Evolutionary conservation across 1,140 invertebrate species (phyloP).

Genomic region (Arion vulgaris): DNA sequence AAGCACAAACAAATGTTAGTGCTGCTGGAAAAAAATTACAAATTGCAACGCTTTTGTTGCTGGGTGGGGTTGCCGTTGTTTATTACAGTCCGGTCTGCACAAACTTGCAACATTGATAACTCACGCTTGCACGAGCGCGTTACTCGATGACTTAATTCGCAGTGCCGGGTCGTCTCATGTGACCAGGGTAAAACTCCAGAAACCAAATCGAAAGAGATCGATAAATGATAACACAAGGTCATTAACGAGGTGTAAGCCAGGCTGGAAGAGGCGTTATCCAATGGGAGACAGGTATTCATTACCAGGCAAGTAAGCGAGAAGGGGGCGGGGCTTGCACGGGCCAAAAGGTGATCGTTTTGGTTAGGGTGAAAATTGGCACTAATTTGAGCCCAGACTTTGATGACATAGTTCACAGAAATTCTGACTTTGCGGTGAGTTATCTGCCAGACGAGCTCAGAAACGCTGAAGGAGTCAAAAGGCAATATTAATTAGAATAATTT

Average conservation of each 20-base stretch:
- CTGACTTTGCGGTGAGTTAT: background rate
- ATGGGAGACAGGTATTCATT: conserved; percentile 9
- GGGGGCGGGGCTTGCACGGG: background rate
- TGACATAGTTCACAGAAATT: background rate
- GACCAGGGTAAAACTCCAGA: background rate
- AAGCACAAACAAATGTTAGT: no score
- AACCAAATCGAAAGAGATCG: background rate
- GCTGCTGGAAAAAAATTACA: no score
- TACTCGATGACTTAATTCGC: conserved; percentile 1
- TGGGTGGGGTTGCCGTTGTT: background rate
- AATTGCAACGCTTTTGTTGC: no score
- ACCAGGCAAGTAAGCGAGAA: conserved; percentile 6
- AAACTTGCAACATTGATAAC: background rate
- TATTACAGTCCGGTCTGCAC: background rate
- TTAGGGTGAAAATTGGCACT: conserved; percentile 1
- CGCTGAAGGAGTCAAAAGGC: background rate
- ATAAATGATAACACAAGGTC: conserved; percentile 12
- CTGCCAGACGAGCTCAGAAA: background rate
- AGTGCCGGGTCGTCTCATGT: background rate
- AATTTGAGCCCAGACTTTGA: conserved; percentile 13
- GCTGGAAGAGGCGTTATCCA: background rate
- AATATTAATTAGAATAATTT: conserved; percentile 15
- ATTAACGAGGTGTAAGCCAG: conserved; percentile 13
- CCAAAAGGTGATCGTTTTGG: conserved; percentile 11
- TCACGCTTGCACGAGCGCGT: background rate